Conservation (phyloP, 2,113 vertebrate species). For the Phalacrocorax brasilianus region DNA sequence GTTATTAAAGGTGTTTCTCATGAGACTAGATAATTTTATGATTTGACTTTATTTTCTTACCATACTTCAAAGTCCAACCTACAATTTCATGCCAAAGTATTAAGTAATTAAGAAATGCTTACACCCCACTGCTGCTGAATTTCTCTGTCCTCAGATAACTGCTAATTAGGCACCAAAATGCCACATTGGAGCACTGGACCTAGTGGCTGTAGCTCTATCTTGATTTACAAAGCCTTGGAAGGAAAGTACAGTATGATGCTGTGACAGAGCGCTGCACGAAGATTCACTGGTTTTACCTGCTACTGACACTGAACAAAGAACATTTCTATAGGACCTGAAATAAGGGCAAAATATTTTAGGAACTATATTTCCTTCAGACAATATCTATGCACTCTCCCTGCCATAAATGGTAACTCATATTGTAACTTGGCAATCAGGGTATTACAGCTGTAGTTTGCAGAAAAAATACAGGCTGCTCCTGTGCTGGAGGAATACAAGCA, state of each 20-base stretch:
- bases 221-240: background rate
- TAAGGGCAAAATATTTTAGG: background rate
- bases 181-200: background rate
- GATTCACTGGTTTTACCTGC: background rate
- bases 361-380: background rate
- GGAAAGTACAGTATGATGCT: background rate
- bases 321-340: rapidly evolving
- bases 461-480: background rate
- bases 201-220: background rate
- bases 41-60: conserved; percentile 14
- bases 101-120: conserved; percentile 26
- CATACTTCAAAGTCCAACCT: background rate
- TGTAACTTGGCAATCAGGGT: background rate
- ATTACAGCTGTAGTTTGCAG: background rate
- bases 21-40: background rate
- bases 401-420: background rate
- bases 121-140: background rate
- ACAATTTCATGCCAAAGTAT: conserved; percentile 18
- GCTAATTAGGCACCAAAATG: background rate
- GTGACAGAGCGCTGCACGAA: background rate
- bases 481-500: background rate
- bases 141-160: background rate
- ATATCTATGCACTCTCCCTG: background rate
- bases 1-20: background rate
- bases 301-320: background rate